phyloP scores from a whole-genome alignment of 2,113 vertebrate species.

The Rhinopomastus cyanomelas region DNA sequence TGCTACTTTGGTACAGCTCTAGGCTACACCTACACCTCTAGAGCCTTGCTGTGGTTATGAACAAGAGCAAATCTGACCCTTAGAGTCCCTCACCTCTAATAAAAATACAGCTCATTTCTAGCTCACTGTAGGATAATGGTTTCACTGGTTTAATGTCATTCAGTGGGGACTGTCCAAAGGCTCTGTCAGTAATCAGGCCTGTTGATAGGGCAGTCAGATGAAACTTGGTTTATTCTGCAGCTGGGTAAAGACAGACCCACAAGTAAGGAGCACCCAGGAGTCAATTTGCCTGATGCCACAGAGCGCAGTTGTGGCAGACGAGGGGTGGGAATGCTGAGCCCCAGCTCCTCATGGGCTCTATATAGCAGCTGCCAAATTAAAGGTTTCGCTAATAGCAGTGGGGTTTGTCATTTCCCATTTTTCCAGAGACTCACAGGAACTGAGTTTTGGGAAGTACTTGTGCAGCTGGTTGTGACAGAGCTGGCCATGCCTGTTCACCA shows the following conservation, averaged over 20 bases:
- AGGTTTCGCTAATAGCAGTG: neutral
- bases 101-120: neutral
- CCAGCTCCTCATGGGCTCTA: neutral
- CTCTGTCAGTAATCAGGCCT: neutral
- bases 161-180: neutral
- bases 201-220: neutral
- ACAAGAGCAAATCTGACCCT: neutral
- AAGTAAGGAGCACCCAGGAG: neutral
- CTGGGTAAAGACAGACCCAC: neutral
- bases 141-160: neutral
- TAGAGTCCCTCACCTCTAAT: neutral
- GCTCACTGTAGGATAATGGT: neutral
- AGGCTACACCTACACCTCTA: neutral
- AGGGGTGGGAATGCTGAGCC: neutral
- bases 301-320: neutral
- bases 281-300: neutral
- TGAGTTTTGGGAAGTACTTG: neutral
- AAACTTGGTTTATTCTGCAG: neutral
- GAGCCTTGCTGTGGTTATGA: neutral
- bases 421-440: neutral
- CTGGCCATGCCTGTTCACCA: neutral
- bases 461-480: neutral
- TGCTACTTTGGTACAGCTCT: neutral
- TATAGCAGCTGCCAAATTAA: neutral
- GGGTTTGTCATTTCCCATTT: neutral